These are phyloP conservation scores for Synergus gifuensis DNA, from an alignment of 2,888 invertebrate species.

Conservation along the genomic window DNA sequence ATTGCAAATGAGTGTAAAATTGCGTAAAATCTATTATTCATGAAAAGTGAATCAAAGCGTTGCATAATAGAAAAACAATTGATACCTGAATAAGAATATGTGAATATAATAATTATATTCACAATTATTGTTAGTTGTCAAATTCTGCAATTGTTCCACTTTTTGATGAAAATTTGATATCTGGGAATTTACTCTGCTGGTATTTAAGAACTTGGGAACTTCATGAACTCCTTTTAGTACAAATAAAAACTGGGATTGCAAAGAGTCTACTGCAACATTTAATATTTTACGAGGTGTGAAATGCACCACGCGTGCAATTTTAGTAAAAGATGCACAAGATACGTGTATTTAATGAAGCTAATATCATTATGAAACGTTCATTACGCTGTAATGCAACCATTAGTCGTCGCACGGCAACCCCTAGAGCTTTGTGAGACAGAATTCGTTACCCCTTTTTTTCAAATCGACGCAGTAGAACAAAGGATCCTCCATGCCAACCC, in stretches of 20 bases:
- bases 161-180: too few species aligned
- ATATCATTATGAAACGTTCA: slow-evolving; percentile 38
- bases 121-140: too few species aligned
- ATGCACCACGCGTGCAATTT: slow-evolving; percentile 16
- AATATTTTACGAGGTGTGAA: neutral
- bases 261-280: neutral
- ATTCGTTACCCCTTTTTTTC: slow-evolving; percentile 31
- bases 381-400: slow-evolving; percentile 41
- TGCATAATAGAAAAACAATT: too few species aligned
- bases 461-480: slow-evolving; percentile 21
- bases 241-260: neutral
- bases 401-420: slow-evolving; percentile 38
- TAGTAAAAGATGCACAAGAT: neutral
- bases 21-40: too few species aligned
- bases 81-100: too few species aligned
- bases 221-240: neutral
- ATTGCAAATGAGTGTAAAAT: too few species aligned
- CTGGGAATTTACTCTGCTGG: too few species aligned
- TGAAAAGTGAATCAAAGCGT: too few species aligned
- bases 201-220: too few species aligned
- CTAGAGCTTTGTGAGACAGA: slow-evolving; percentile 26
- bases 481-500: neutral
- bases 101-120: too few species aligned
- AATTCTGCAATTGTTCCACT: too few species aligned
- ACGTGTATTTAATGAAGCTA: slow-evolving; percentile 35